Conservation (phyloP, 2,113 vertebrate genomes). For the Ondatra zibethicus region DNA sequence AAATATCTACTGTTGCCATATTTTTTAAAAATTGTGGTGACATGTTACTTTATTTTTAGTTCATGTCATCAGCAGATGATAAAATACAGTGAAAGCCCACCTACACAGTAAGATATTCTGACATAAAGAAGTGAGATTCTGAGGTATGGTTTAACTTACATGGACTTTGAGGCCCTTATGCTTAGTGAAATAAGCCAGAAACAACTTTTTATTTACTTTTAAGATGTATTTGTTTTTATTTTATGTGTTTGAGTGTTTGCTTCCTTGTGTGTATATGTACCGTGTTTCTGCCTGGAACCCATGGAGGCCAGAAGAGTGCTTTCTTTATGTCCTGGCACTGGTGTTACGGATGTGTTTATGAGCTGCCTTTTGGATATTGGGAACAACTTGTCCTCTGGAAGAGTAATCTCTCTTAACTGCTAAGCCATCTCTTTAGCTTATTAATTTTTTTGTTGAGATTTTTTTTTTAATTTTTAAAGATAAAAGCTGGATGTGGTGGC, state of each 20-base stretch:
- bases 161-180: background rate
- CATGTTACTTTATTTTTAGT: conserved; percentile 50
- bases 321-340: background rate
- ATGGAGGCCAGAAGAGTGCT: background rate
- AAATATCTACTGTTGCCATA: conserved; percentile 19
- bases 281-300: background rate
- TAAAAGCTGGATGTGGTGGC: background rate
- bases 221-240: background rate
- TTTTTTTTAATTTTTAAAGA: background rate
- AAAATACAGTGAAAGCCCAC: background rate
- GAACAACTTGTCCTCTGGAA: background rate
- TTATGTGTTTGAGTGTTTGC: background rate
- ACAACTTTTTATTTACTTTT: background rate
- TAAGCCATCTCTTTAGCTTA: background rate
- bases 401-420: background rate
- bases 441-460: background rate
- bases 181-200: background rate
- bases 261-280: background rate
- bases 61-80: background rate
- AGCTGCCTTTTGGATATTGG: background rate
- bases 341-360: background rate
- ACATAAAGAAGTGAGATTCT: background rate
- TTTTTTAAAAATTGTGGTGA: conserved; percentile 13
- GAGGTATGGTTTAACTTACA: background rate
- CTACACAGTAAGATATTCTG: background rate